These are phyloP conservation scores for Chaetodon trifascialis DNA, from an alignment of 2,113 vertebrate species.

Conservation along the genomic window DNA sequence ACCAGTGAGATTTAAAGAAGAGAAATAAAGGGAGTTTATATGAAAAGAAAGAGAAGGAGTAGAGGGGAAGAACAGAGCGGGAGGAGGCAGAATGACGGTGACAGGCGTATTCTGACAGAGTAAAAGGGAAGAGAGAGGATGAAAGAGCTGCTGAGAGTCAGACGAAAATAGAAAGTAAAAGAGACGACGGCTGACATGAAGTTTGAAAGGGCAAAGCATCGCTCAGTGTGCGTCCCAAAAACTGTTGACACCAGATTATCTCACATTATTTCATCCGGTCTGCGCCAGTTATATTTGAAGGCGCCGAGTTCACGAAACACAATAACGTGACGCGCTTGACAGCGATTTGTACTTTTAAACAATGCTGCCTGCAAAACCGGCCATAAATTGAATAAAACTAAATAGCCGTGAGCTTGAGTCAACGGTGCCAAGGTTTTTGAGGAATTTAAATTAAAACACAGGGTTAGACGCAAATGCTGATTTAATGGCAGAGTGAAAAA, in stretches of 20 bases:
- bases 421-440: slow-evolving; percentile 1
- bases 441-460: slow-evolving; percentile 6
- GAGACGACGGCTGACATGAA: slow-evolving; percentile 36
- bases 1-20: slow-evolving; percentile 16
- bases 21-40: slow-evolving; percentile 21
- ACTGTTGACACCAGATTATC: slow-evolving; percentile 36
- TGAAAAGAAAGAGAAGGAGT: slow-evolving; percentile 29
- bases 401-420: slow-evolving; percentile 14
- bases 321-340: slow-evolving; percentile 21
- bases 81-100: slow-evolving; percentile 18
- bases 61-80: slow-evolving; percentile 49
- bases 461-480: not conserved
- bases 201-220: slow-evolving; percentile 47
- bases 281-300: slow-evolving; percentile 16
- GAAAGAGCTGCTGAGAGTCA: slow-evolving; percentile 52
- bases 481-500: not conserved
- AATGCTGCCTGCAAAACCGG: not conserved
- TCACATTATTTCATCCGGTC: slow-evolving; percentile 23
- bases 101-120: slow-evolving; percentile 46
- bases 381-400: slow-evolving; percentile 22
- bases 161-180: slow-evolving; percentile 54
- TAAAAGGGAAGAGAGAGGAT: slow-evolving; percentile 44
- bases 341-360: slow-evolving; percentile 22
- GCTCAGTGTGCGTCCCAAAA: slow-evolving; percentile 31
- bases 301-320: slow-evolving; percentile 5